Percentiles rank a stretch among this genome's conserved stretches.
Conservation (phyloP, 2,797 vertebrate genomes). For the Psittacula echo region DNA sequence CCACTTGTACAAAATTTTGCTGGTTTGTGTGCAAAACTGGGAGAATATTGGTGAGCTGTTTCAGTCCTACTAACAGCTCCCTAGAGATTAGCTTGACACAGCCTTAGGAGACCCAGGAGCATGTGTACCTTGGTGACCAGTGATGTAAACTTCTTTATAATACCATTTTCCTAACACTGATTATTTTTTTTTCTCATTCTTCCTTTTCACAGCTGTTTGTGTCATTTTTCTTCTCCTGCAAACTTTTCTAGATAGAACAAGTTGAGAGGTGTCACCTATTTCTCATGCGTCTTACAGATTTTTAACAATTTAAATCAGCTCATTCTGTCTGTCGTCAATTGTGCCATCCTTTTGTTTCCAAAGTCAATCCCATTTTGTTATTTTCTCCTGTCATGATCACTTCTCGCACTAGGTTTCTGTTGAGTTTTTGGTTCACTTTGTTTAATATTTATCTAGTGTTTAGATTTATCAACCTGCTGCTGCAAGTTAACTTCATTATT, state of each 20-base stretch:
- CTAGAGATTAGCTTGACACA: background rate
- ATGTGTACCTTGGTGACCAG: background rate
- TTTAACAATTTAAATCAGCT: background rate
- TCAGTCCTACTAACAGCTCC: background rate
- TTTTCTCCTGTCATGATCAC: background rate
- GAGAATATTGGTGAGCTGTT: background rate
- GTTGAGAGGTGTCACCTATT: background rate
- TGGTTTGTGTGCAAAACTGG: background rate
- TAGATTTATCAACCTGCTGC: background rate
- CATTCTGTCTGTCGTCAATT: rapidly evolving
- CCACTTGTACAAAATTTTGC: background rate
- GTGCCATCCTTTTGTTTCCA: background rate
- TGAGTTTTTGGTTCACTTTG: background rate
- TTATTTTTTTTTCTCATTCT: background rate
- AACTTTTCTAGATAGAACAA: background rate
- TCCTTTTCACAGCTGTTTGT: background rate
- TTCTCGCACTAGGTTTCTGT: background rate
- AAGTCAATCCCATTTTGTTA: background rate
- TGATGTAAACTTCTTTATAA: background rate
- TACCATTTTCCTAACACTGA: background rate
- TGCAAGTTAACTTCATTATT: background rate
- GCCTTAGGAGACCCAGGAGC: background rate
- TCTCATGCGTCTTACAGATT: background rate
- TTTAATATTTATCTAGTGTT: background rate
- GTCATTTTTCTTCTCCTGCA: background rate